These are phyloP conservation scores for Dicranocentrus wangi DNA, from an alignment of 2,888 invertebrate species.

Conservation along the genomic window DNA sequence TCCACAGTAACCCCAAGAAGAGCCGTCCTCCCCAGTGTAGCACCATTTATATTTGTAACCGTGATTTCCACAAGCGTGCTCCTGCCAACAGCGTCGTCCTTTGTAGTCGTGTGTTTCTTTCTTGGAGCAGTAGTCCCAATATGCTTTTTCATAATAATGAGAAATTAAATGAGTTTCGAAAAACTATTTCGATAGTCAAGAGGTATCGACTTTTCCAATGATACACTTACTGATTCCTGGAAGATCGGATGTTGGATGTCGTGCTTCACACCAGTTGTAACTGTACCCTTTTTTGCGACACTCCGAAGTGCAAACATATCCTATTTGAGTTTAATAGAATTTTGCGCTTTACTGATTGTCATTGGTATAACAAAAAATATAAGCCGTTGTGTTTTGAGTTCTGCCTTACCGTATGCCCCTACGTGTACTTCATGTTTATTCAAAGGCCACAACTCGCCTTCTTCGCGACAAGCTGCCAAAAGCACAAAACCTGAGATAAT, in stretches of 20 bases:
- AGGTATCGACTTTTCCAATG: too few relatives aligned
- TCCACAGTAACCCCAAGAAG: conserved; percentile 63
- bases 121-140: conserved; percentile 65
- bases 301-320: conserved; percentile 55
- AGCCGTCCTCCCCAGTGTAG: conserved; percentile 54
- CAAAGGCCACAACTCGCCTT: too few relatives aligned
- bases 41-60: conserved; percentile 66
- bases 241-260: conserved; percentile 52
- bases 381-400: too few relatives aligned
- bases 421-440: too few relatives aligned
- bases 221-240: conserved; percentile 63
- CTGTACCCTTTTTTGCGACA: conserved; percentile 57
- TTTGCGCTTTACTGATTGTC: too few relatives aligned
- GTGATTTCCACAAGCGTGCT: conserved; percentile 64
- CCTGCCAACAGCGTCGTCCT: conserved; percentile 49
- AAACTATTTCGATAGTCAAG: neutral
- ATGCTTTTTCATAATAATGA: conserved; percentile 37
- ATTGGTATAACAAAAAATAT: too few relatives aligned
- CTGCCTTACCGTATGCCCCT: too few relatives aligned
- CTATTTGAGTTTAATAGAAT: too few relatives aligned
- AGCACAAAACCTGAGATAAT: too few relatives aligned
- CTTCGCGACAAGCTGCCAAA: too few relatives aligned
- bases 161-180: neutral
- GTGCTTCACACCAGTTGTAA: conserved; percentile 58
- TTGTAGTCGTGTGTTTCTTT: conserved; percentile 51